Percentiles rank a stretch among this genome's conserved stretches.
phyloP scores from a whole-genome alignment of 2,888 invertebrate genomes.

The Drosophila paranaensis region DNA sequence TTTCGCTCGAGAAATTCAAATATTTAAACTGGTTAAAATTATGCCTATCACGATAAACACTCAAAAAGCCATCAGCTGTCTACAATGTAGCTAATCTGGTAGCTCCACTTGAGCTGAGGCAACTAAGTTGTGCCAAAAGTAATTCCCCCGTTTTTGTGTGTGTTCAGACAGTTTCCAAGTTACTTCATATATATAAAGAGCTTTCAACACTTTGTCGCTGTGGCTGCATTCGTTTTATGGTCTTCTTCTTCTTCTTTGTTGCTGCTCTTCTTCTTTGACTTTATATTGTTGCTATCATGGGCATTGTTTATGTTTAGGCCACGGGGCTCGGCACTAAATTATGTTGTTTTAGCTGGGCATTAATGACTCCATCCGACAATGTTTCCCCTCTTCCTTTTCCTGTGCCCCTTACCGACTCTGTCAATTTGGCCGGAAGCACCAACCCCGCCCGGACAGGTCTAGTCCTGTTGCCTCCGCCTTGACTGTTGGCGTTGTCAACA shows the following conservation, averaged over 20 bases:
- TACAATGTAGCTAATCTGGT: conserved; percentile 34
- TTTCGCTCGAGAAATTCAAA: not conserved
- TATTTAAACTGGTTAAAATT: not conserved
- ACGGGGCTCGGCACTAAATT: conserved; percentile 60
- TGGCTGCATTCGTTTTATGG: conserved; percentile 23
- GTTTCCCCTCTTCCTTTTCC: not conserved
- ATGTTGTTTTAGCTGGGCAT: conserved; percentile 70
- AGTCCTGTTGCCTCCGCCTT: conserved; percentile 1
- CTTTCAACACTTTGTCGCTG: conserved; percentile 47
- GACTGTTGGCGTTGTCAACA: conserved; percentile 26
- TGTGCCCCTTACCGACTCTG: conserved; percentile 8
- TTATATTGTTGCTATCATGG: conserved; percentile 41
- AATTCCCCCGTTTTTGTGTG: conserved; percentile 7
- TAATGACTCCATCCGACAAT: conserved; percentile 54
- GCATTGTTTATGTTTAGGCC: conserved; percentile 66
- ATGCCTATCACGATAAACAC: conserved; percentile 12
- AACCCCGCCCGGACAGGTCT: conserved; percentile 1
- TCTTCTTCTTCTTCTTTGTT: conserved; percentile 3
- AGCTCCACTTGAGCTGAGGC: conserved; percentile 6
- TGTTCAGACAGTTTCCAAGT: conserved; percentile 18
- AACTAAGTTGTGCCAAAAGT: conserved; percentile 40
- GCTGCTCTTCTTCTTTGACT: conserved; percentile 6
- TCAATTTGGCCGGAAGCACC: conserved; percentile 66
- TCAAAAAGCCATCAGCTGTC: conserved; percentile 12
- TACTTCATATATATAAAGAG: conserved; percentile 34